Base-by-base conservation (phyloP, 2,797 vertebrate genomes). In the Antennarius maculatus region DNA sequence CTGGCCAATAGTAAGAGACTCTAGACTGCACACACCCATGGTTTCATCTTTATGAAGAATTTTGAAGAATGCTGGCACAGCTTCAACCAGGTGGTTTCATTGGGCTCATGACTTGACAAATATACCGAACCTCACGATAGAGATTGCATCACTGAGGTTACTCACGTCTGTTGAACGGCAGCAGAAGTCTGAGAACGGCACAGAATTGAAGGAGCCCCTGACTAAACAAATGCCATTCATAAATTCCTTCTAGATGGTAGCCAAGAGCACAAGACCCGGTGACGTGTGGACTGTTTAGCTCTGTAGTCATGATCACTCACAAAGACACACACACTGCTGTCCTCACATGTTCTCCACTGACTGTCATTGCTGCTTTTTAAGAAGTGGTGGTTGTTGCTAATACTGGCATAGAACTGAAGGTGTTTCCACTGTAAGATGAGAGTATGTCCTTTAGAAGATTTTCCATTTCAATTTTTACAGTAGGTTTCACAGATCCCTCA, bases 91-190 rank as follows among this genome's bases (percentile, higher is more conserved):
- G 52, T 71, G 54, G 55, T 60, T 48, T 58, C 48, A 47, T 45
- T 49, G 42, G 34, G 54, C 42, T 81, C 52, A 42, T 79, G 51
- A 50, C 23, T 66, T 61, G 31, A 39, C 28, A 15, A 63, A 52
- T 53, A 15, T 18, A 4, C 69, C 18, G 45, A 43, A 48, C 9
- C 15, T 57, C 8, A 28, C 34, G 18, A 42, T 28, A 58, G 14
- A 60, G 76, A 91, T 86, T 91, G 80, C 87, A 86, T 93, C 92
- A 91, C 76, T 71, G 72, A 65, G 66, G 69, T 88, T 76, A 84
- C 84, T 76, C 76, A 79, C 79, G 72, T 39, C 73, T 62, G 53
- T 45, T 37, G 53, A 71, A 69, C 13, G 11, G 42, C 14, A 39
- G 76, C 63, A 64, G 43, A 57, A 23, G 62, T 66, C 49, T 65